A percentile compares a stretch with the other conserved stretches of the same genome.
These are phyloP conservation scores for Montifringilla adamsi DNA, from an alignment of 2,113 vertebrate genomes.

Conservation along the genomic window DNA sequence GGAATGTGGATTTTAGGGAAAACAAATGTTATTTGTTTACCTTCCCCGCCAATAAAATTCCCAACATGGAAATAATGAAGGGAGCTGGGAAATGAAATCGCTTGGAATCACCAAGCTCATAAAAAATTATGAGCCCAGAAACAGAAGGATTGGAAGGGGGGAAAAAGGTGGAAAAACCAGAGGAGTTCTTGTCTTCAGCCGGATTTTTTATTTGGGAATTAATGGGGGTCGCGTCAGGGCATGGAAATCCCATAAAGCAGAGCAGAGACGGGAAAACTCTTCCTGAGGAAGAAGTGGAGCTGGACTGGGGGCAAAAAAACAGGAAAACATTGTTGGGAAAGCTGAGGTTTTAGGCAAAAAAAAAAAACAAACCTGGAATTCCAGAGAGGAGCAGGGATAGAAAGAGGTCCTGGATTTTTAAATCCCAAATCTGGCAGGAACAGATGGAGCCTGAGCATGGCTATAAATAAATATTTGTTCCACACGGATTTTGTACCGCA, in stretches of 20 bases:
- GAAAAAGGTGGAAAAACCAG: constrained; percentile 24
- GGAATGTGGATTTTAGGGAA: background rate
- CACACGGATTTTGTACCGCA: accelerated
- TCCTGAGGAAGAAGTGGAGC: background rate
- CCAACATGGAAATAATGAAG: constrained; percentile 54
- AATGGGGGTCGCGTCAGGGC: constrained; percentile 74
- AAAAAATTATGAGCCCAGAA: constrained; percentile 57
- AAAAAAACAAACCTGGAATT: background rate
- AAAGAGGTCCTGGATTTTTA: background rate
- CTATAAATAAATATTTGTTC: background rate
- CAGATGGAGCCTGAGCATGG: accelerated
- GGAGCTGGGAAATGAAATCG: constrained; percentile 55
- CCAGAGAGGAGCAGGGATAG: background rate
- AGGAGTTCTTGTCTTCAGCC: constrained; percentile 41
- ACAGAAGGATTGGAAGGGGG: constrained; percentile 3
- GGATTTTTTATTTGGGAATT: constrained; percentile 63
- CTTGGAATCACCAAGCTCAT: constrained; percentile 42
- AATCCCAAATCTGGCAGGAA: background rate
- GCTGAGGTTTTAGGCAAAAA: background rate
- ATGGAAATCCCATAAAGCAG: constrained; percentile 39
- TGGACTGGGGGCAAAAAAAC: background rate
- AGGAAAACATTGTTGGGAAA: background rate
- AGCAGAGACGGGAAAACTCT: background rate
- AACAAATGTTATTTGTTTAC: constrained; percentile 54
- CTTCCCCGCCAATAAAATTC: constrained; percentile 44